phyloP scores from a whole-genome alignment of 2,113 vertebrate genomes.

The Scalopus aquaticus region DNA sequence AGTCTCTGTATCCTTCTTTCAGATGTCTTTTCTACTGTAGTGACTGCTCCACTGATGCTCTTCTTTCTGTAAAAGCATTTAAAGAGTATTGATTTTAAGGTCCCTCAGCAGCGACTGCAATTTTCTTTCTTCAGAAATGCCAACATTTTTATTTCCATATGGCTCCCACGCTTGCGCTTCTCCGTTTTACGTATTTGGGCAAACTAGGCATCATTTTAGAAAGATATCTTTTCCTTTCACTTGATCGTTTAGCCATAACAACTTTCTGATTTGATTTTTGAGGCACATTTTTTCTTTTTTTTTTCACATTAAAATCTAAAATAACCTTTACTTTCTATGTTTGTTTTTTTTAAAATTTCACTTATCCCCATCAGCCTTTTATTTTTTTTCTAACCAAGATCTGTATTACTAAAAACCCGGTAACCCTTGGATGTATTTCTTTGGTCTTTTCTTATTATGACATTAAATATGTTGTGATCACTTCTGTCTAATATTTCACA shows the following conservation, averaged over 20 bases:
- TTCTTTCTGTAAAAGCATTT: constrained; percentile 32
- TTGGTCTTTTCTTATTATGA: not conserved
- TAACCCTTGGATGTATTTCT: not conserved
- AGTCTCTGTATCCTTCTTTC: not conserved
- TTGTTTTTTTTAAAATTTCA: not conserved
- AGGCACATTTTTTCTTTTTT: not conserved
- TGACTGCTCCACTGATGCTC: not conserved
- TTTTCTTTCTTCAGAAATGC: not conserved
- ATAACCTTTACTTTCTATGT: not conserved
- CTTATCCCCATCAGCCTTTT: not conserved
- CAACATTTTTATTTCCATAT: constrained; percentile 26
- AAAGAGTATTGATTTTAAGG: not conserved
- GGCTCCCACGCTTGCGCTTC: not conserved
- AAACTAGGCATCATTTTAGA: not conserved
- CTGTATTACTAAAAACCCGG: not conserved
- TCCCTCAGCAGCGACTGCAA: not conserved
- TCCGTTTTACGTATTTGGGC: not conserved
- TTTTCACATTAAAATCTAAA: constrained; percentile 12
- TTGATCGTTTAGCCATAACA: not conserved
- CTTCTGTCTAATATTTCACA: not conserved
- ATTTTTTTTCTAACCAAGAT: not conserved
- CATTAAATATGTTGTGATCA: not conserved
- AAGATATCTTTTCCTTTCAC: not conserved
- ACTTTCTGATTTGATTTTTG: not conserved
- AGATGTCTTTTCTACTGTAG: not conserved